phyloP scores from a whole-genome alignment of 2,797 vertebrate genomes.

The Myripristis murdjan region DNA sequence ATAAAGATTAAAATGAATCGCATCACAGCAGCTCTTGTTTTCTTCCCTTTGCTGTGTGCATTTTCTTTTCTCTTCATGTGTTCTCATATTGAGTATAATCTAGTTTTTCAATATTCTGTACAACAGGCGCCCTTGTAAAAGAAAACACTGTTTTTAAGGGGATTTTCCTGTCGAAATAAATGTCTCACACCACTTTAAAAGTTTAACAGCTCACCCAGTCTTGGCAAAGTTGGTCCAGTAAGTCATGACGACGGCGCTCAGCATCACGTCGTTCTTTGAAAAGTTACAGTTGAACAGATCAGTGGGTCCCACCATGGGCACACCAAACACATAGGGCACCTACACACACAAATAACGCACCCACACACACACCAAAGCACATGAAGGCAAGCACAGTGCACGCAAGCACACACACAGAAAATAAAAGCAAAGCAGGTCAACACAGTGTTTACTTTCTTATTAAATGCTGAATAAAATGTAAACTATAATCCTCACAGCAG shows the following conservation, averaged over 20 bases:
- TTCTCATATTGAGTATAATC: neutral
- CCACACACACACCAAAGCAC: slow-evolving; percentile 18
- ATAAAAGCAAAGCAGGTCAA: slow-evolving; percentile 2
- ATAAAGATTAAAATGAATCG: slow-evolving; percentile 35
- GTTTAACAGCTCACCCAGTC: slow-evolving; percentile 90
- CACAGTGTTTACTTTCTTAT: neutral
- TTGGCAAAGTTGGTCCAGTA: slow-evolving; percentile 99
- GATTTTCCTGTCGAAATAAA: slow-evolving; percentile 27
- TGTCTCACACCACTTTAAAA: slow-evolving; percentile 28
- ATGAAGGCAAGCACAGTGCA: no score
- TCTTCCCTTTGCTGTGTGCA: neutral
- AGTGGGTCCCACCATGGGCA: slow-evolving; percentile 95
- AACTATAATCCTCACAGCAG: neutral
- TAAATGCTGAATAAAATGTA: neutral
- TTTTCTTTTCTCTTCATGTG: neutral
- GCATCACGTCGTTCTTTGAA: slow-evolving; percentile 97
- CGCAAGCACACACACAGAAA: neutral
- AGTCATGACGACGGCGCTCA: slow-evolving; percentile 98
- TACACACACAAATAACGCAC: slow-evolving; percentile 53
- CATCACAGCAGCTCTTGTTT: slow-evolving; percentile 26
- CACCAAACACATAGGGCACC: slow-evolving; percentile 87
- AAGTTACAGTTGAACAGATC: slow-evolving; percentile 98
- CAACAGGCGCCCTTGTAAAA: no score
- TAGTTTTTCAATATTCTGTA: neutral
- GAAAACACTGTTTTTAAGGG: neutral